Conservation (phyloP, 92 coral and sea anemone genomes). For the Diadumene lineata region DNA sequence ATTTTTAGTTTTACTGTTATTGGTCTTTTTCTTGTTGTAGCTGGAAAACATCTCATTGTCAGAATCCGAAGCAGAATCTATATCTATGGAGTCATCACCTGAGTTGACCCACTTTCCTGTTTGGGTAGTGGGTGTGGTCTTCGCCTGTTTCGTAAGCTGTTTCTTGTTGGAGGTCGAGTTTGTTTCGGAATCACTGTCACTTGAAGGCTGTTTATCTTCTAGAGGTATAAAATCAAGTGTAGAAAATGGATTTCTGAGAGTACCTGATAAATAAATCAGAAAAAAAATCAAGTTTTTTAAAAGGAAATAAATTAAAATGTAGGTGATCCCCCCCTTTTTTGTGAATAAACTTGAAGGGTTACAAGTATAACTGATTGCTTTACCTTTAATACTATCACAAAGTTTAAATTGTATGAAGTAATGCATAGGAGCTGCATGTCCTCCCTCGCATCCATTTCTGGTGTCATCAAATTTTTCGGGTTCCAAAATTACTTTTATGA, state of each 20-base stretch:
- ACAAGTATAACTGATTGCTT: no score
- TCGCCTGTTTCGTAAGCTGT: neutral
- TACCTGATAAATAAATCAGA: neutral
- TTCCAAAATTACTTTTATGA: no score
- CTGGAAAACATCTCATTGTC: conserved; percentile 9
- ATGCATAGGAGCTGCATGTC: no score
- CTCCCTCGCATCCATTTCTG: no score
- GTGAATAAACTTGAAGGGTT: no score
- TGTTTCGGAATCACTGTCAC: conserved; percentile 3
- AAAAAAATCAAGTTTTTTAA: no score
- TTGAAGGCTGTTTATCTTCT: neutral
- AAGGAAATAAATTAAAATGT: no score
- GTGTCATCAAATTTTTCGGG: no score
- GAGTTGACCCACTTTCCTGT: neutral
- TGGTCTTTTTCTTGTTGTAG: neutral
- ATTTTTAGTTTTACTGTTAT: conserved; percentile 3
- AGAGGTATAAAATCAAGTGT: conserved; percentile 14
- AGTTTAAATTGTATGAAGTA: no score
- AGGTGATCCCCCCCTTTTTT: no score
- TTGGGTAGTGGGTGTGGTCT: neutral
- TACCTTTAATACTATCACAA: no score
- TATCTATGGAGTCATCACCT: neutral
- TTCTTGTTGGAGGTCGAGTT: no score
- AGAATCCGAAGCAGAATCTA: conserved; percentile 16
- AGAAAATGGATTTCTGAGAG: conserved; percentile 3